phyloP scores from a whole-genome alignment of 2,888 invertebrate species.

The Mythimna impura region DNA sequence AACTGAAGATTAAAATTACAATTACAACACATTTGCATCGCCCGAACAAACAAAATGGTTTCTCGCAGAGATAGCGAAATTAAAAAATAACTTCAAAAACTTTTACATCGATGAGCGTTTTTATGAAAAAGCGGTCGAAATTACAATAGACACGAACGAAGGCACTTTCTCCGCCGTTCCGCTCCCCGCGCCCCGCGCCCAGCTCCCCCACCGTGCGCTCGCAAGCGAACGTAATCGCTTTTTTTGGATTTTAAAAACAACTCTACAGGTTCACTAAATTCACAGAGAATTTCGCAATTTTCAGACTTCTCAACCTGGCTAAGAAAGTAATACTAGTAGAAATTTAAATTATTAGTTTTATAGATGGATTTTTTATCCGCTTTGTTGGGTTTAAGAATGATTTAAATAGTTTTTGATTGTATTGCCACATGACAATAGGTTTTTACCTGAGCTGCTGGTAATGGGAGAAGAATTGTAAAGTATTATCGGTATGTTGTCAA shows the following conservation, averaged over 20 bases:
- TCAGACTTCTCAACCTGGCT: slow-evolving; percentile 21
- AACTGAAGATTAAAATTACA: slow-evolving; percentile 11
- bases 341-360: not conserved
- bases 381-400: not conserved
- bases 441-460: slow-evolving; percentile 30
- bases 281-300: slow-evolving; percentile 17
- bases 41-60: slow-evolving; percentile 39
- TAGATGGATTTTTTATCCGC: slow-evolving; percentile 1
- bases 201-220: slow-evolving; percentile 17
- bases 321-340: slow-evolving; percentile 22
- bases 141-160: slow-evolving; percentile 58
- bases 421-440: slow-evolving; percentile 16
- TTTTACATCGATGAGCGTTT: slow-evolving; percentile 64
- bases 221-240: slow-evolving; percentile 47
- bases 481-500: slow-evolving; percentile 7
- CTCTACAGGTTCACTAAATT: slow-evolving; percentile 31
- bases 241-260: slow-evolving; percentile 50
- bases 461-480: not conserved
- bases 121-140: slow-evolving; percentile 62
- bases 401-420: not conserved
- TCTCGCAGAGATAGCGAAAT: slow-evolving; percentile 46
- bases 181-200: not conserved
- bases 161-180: slow-evolving; percentile 55
- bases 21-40: slow-evolving; percentile 14
- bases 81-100: slow-evolving; percentile 58